Conservation (phyloP, 2,113 vertebrate species). For the Tenebrosternarchus preto region DNA sequence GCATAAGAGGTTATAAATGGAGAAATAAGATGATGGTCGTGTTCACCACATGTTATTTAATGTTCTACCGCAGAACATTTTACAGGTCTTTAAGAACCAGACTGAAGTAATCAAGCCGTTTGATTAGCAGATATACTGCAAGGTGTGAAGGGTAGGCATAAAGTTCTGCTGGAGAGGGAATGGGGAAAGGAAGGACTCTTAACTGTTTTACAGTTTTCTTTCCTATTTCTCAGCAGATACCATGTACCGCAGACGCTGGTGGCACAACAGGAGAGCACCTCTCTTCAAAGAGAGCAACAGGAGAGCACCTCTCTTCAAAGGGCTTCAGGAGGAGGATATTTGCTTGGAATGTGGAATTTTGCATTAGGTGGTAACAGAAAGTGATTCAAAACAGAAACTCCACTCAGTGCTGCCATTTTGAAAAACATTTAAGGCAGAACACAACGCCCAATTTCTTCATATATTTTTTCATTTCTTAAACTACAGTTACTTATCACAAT, state of each 20-base stretch:
- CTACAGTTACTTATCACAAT: too few relatives aligned
- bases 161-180: neutral
- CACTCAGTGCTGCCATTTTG: too few relatives aligned
- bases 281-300: neutral
- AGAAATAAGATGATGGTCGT: neutral
- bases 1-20: neutral
- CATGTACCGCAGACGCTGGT: neutral
- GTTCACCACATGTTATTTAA: constrained; percentile 3
- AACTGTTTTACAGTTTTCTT: neutral
- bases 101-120: neutral
- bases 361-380: too few relatives aligned
- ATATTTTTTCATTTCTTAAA: too few relatives aligned
- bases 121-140: neutral
- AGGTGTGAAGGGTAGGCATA: neutral
- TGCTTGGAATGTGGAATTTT: too few relatives aligned
- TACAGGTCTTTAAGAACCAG: neutral
- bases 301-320: neutral
- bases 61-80: neutral
- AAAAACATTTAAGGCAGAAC: too few relatives aligned
- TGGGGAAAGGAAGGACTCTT: neutral
- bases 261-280: neutral
- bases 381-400: too few relatives aligned
- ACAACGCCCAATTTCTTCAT: too few relatives aligned
- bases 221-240: constrained; percentile 1
- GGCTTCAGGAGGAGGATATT: neutral